Evolutionary conservation across 2,113 vertebrate genomes (phyloP).

Genomic region (Anseranas semipalmata): DNA sequence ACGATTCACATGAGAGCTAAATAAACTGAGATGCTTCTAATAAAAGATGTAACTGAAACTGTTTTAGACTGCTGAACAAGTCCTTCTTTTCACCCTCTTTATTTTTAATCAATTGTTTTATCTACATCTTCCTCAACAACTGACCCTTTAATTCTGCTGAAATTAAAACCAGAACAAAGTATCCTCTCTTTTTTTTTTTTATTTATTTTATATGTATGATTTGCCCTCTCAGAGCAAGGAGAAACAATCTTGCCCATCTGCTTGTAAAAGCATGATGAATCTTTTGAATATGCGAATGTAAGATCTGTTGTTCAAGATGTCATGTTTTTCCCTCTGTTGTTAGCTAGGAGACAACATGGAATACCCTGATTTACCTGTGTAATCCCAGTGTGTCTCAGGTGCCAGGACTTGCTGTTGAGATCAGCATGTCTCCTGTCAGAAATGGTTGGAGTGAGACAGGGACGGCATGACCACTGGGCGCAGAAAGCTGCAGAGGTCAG

Average conservation of each 20-base stretch:
- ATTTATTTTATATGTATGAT: background rate
- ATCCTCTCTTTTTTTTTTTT: background rate
- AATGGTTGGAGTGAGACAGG: conserved; percentile 84
- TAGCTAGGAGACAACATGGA: conserved; percentile 79
- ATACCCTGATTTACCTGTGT: conserved; percentile 85
- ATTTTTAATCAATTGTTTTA: background rate
- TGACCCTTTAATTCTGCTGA: background rate
- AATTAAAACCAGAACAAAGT: background rate
- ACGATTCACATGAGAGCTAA: background rate
- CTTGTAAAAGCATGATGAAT: conserved; percentile 75
- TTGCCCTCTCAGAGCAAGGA: conserved; percentile 54
- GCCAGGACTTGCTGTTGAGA: conserved; percentile 77
- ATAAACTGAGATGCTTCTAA: conserved; percentile 2
- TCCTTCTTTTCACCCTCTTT: background rate
- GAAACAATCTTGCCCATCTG: conserved; percentile 67
- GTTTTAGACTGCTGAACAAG: background rate
- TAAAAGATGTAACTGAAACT: background rate
- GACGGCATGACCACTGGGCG: conserved; percentile 83
- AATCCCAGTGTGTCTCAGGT: conserved; percentile 85
- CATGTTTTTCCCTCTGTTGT: conserved; percentile 78
- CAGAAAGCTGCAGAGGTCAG: conserved; percentile 81
- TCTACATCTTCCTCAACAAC: background rate
- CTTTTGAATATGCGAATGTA: conserved; percentile 80
- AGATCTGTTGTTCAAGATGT: conserved; percentile 79
- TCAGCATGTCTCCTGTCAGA: conserved; percentile 86